Base-by-base conservation (phyloP, 2,797 vertebrate species). In the Otus scops region DNA sequence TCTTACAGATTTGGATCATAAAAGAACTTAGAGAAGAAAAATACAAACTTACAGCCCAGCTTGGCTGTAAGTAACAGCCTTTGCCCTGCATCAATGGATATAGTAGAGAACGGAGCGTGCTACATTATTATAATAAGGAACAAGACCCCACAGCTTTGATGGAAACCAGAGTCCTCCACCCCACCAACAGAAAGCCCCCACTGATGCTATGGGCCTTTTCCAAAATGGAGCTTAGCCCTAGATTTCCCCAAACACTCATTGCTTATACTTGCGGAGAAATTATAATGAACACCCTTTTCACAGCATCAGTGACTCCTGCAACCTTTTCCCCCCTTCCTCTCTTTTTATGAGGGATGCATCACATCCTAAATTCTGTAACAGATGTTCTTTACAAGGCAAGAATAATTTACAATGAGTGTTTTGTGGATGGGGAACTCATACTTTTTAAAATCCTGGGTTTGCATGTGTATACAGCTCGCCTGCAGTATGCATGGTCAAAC, bases 351-450 rank as follows among this genome's bases (percentile, higher is more conserved):
- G 60, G 53, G 95, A 71, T 10, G 41, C 78, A 89, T 83, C 91
- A 84, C 82, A 95, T 88, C 91, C 91, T 89, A 71, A 75, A 68
- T 77, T 85, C 89, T 38, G 7, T 27, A 94, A 71, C 91, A 96
- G 85, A 96, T 94, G 95, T 75, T 92, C 82, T 93, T 92, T 87
- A 92, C 78, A 75, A 92, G 91, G 68, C 68, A 64, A 64, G 78
- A 94, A 78, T 68, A n/a, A 70, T 64, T 80, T 61, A 80, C 56
- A 80, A 22, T 18, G 70, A 59, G 56, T 34, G 51, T 39, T 93
- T 73, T 80, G 88, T 70, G 84, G 64, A 74, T 10, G 77, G 45
- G 63, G 91, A 85, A 34, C 64, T 91, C 48, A 7, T 8, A 28
- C 39, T 80, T 87, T 32, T 60, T 38, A 60, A 73, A 80, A 3